A percentile compares a stretch with the other conserved stretches of the same genome.
phyloP scores from a whole-genome alignment of 2,888 invertebrate genomes.

The Luperina nickerlii region DNA sequence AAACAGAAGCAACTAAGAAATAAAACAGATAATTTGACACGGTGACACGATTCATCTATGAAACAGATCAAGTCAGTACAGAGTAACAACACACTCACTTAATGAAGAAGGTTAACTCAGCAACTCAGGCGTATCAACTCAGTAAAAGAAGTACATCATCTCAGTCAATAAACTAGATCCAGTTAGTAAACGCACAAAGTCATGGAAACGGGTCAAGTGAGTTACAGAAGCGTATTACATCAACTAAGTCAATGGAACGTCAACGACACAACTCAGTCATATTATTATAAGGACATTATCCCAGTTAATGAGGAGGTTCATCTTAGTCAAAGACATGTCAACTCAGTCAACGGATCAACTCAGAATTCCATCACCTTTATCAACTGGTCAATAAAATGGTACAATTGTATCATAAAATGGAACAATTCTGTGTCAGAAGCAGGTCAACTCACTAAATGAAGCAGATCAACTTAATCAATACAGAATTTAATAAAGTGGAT shows the following conservation, averaged over 20 bases:
- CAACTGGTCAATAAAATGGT: not conserved
- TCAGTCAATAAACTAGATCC: not conserved
- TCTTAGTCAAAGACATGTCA: not conserved
- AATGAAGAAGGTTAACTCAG: not conserved
- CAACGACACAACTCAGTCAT: not conserved
- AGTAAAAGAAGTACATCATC: not conserved
- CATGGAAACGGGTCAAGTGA: not conserved
- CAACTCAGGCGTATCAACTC: not conserved
- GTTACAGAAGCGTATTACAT: not conserved
- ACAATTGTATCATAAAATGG: not conserved
- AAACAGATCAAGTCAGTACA: not conserved
- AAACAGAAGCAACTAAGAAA: not conserved
- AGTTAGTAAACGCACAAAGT: constrained; percentile 1
- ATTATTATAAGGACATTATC: not conserved
- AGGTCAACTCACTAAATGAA: not conserved
- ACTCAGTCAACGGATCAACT: not conserved
- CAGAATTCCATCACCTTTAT: not conserved
- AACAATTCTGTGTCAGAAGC: not conserved
- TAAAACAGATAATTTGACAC: not conserved
- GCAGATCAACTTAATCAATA: not conserved
- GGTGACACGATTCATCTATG: not conserved
- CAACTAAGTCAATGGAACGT: not conserved
- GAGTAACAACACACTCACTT: not conserved
- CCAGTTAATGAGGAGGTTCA: not conserved
- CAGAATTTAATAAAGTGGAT: not conserved